Evolutionary conservation across 2,113 vertebrate species (phyloP).

Genomic region (Numida meleagris): DNA sequence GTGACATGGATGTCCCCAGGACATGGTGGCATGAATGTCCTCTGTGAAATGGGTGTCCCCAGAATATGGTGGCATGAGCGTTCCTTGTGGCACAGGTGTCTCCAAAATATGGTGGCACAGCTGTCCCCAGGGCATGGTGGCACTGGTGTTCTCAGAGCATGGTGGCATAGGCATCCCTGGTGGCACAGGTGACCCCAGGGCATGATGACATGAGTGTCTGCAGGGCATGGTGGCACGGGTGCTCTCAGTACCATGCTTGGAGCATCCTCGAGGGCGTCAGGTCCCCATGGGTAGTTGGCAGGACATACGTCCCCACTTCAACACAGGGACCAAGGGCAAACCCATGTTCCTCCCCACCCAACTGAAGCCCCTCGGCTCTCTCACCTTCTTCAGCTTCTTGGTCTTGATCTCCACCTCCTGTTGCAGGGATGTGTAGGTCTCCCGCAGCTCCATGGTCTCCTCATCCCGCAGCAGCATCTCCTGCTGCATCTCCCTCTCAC

Average conservation of each 20-base stretch:
- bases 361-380: neutral
- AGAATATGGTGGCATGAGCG: too few species aligned
- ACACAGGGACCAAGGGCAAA: neutral
- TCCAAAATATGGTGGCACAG: too few species aligned
- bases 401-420: constrained; percentile 98
- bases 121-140: too few species aligned
- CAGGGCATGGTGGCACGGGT: neutral
- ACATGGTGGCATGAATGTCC: too few species aligned
- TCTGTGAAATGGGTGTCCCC: too few species aligned
- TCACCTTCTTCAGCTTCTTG: constrained; percentile 96
- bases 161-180: too few species aligned
- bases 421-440: constrained; percentile 92
- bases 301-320: neutral
- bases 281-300: neutral
- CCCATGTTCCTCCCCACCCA: neutral
- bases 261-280: neutral
- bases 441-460: constrained; percentile 93
- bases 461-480: constrained; percentile 91
- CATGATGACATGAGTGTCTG: too few species aligned
- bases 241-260: neutral
- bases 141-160: too few species aligned
- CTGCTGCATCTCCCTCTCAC: constrained; percentile 93
- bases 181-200: too few species aligned
- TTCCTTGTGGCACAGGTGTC: too few species aligned
- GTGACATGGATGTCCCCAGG: too few species aligned